These are phyloP conservation scores for Agonopterix arenella DNA, from an alignment of 2,888 invertebrate genomes.

Conservation along the genomic window DNA sequence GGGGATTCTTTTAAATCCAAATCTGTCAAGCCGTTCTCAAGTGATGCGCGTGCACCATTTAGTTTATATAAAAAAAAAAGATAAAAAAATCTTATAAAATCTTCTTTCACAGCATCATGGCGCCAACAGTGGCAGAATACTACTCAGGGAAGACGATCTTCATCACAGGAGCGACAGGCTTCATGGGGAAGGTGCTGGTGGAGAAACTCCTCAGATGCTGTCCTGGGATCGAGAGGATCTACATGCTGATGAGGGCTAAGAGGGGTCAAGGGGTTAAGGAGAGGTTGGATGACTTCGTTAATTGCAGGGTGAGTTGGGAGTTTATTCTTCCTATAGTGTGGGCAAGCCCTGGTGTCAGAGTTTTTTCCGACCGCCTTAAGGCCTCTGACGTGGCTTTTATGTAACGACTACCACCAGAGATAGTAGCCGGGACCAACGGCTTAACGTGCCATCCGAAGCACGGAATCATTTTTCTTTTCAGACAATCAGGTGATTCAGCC, in stretches of 20 bases:
- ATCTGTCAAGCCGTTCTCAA: no score
- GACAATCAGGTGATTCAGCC: no score
- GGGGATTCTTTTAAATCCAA: no score
- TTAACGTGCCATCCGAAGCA: no score
- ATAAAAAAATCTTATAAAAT: neutral
- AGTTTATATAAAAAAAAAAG: no score
- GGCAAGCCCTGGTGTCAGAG: no score
- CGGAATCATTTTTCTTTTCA: no score
- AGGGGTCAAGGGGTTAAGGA: conserved; percentile 79
- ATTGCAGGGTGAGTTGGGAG: conserved; percentile 54
- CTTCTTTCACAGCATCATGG: neutral
- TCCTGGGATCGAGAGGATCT: conserved; percentile 81
- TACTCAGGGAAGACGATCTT: conserved; percentile 79
- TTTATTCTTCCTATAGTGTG: conserved; percentile 67
- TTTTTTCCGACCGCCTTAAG: no score
- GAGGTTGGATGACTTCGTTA: conserved; percentile 77
- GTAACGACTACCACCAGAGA: no score
- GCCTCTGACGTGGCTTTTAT: no score
- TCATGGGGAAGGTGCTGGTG: conserved; percentile 77
- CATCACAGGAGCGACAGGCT: conserved; percentile 83
- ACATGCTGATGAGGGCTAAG: conserved; percentile 84
- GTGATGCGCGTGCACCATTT: no score
- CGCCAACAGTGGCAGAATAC: conserved; percentile 69
- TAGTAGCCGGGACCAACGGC: no score
- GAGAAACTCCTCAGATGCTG: conserved; percentile 86